These are phyloP conservation scores for Pseudochaenichthys georgianus DNA, from an alignment of 2,797 vertebrate genomes.

Conservation along the genomic window DNA sequence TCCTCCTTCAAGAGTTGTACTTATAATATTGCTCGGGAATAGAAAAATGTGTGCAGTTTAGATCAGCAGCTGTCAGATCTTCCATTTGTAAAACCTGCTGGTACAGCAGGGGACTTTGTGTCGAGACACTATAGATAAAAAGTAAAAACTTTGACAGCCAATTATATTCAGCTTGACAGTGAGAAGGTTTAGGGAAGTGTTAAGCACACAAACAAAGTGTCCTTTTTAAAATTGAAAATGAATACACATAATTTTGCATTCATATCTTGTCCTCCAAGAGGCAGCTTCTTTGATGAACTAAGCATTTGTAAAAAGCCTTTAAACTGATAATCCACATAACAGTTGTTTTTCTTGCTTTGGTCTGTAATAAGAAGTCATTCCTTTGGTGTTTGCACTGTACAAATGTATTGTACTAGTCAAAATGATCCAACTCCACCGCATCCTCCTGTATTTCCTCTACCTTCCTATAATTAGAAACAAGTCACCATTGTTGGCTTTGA, in stretches of 20 bases:
- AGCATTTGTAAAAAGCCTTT: slow-evolving; percentile 3
- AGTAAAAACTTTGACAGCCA: slow-evolving; percentile 36
- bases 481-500: slow-evolving; percentile 35
- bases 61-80: slow-evolving; percentile 33
- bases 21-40: slow-evolving; percentile 1
- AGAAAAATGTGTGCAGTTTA: slow-evolving; percentile 13
- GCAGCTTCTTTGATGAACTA: background rate
- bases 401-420: slow-evolving; percentile 42
- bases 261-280: background rate
- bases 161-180: slow-evolving; percentile 30
- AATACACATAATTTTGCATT: background rate
- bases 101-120: background rate
- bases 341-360: slow-evolving; percentile 21
- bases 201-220: slow-evolving; percentile 1
- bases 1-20: background rate
- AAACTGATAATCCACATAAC: background rate
- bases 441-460: slow-evolving; percentile 38
- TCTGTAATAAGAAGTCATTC: slow-evolving; percentile 24
- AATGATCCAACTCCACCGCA: slow-evolving; percentile 34
- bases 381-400: slow-evolving; percentile 19
- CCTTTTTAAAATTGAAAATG: background rate
- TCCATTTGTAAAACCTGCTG: slow-evolving; percentile 36
- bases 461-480: slow-evolving; percentile 54
- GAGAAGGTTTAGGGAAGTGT: slow-evolving; percentile 31
- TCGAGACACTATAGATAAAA: slow-evolving; percentile 20